Percentiles rank a stretch among this genome's conserved stretches.
These are phyloP conservation scores for Branchinecta sandiegonensis DNA, from an alignment of 2,888 invertebrate genomes.

Conservation along the genomic window DNA sequence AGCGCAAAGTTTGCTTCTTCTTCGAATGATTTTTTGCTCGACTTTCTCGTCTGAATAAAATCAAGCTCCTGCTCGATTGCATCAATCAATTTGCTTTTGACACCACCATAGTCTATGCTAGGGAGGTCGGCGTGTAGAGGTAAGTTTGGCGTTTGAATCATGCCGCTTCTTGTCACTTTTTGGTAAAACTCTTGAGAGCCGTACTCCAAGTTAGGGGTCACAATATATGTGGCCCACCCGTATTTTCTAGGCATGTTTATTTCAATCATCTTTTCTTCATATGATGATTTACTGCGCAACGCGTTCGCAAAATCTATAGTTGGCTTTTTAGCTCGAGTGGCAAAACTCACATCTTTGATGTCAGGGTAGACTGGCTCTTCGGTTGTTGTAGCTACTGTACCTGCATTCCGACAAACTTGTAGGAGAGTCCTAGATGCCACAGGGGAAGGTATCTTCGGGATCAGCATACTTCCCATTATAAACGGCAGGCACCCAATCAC, in stretches of 20 bases:
- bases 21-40: not conserved
- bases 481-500: too few relatives aligned
- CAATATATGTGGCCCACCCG: constrained; percentile 50
- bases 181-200: constrained; percentile 53
- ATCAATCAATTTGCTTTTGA: not conserved
- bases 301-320: not conserved
- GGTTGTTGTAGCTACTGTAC: not conserved
- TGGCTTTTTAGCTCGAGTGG: constrained; percentile 31
- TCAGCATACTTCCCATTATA: too few relatives aligned
- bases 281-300: not conserved
- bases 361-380: constrained; percentile 41
- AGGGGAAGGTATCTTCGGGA: too few relatives aligned
- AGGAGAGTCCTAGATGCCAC: too few relatives aligned
- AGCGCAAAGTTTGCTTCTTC: not conserved
- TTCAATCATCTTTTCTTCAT: constrained; percentile 66
- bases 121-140: constrained; percentile 4
- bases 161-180: constrained; percentile 61
- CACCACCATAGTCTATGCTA: constrained; percentile 14
- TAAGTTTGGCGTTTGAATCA: constrained; percentile 31
- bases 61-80: constrained; percentile 9
- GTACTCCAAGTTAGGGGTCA: constrained; percentile 49
- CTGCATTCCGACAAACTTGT: too few relatives aligned
- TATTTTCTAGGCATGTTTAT: constrained; percentile 68
- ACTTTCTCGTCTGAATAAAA: not conserved
- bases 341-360: constrained; percentile 45